Evolutionary conservation across 2,888 invertebrate species (phyloP), one percentile per base, ranked within the genome.

Genomic region (Xestobium rufovillosum): DNA sequence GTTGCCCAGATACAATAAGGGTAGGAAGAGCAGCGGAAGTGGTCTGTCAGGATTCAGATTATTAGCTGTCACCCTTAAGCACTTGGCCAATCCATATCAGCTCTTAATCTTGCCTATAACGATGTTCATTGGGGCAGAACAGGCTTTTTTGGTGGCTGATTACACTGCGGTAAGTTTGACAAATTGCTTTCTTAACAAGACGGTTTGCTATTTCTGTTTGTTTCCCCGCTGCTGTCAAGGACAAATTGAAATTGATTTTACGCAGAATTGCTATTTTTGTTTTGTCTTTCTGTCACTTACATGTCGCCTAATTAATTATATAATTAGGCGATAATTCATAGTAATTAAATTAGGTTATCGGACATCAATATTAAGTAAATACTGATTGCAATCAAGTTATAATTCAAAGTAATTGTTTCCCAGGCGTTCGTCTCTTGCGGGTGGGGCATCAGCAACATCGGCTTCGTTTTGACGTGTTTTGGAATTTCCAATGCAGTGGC

Each of bases 401-500:
- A n/a, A n/a, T n/a, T n/a, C n/a, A n/a, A n/a, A n/a, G n/a, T n/a
- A n/a, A n/a, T n/a, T 40, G 12, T 39, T 42, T 56, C 67, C 6
- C 67, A 88, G 85, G 81, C 86, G 1, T 89, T 80, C 58, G 83
- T 89, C 0, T 84, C 86, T 1, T 89, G 89, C 52, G 83, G 86
- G 0, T 85, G 83, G 77, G 87, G 94, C 1, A 85, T 94, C 47
- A 80, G 79, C 47, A 85, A 90, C 63, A 90, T 95, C 34, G 95
- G 95, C 1, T 91, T 83, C 59, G 89, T 91, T 35, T 87, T 94
- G 85, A 89, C 94, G 44, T 88, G 89, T 59, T 92, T 89, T 60
- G 94, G 94, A 0, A 76, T 87, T 4, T 82, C 82, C 48, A 90
- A 91, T 57, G 89, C 91, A 0, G 60, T 89, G n/a, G 85, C 87